Percentiles rank a stretch among this genome's conserved stretches.
Conservation (phyloP, 2,797 vertebrate genomes). For the Miichthys miiuy region DNA sequence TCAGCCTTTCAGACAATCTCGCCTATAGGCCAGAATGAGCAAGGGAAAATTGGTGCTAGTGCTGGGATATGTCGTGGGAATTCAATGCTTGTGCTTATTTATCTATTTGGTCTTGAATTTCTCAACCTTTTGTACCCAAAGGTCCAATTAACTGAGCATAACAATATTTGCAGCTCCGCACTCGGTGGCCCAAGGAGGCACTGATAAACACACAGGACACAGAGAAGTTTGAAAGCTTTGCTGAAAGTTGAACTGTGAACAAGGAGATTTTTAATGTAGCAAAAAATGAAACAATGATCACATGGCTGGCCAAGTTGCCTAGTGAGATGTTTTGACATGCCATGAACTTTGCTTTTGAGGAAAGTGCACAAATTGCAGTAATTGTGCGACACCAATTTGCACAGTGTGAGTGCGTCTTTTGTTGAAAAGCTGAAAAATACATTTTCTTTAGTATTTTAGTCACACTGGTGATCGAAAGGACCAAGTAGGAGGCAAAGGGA, state of each 20-base stretch:
- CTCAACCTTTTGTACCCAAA: slow-evolving; percentile 78
- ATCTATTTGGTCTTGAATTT: slow-evolving; percentile 80
- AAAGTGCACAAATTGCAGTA: slow-evolving; percentile 65
- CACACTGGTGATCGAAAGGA: slow-evolving; percentile 51
- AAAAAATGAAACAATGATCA: slow-evolving; percentile 53
- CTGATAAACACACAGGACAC: slow-evolving; percentile 71
- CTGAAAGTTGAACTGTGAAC: slow-evolving; percentile 65
- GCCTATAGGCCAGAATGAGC: slow-evolving; percentile 63
- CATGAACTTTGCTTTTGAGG: slow-evolving; percentile 64
- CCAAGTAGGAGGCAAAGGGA: slow-evolving; percentile 34
- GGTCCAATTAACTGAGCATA: slow-evolving; percentile 83
- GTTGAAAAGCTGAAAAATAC: slow-evolving; percentile 51
- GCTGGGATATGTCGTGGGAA: slow-evolving; percentile 63
- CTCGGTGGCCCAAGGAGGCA: slow-evolving; percentile 64
- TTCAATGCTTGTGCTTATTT: slow-evolving; percentile 77
- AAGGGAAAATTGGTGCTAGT: slow-evolving; percentile 64
- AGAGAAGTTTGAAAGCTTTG: slow-evolving; percentile 72
- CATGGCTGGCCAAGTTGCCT: slow-evolving; percentile 66
- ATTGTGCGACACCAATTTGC: slow-evolving; percentile 71
- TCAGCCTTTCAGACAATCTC: slow-evolving; percentile 68
- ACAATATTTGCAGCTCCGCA: slow-evolving; percentile 70
- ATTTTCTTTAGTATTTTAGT: slow-evolving; percentile 22
- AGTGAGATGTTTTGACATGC: slow-evolving; percentile 77
- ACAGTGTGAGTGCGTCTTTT: slow-evolving; percentile 54
- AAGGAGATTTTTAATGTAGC: slow-evolving; percentile 65